Percentiles rank a stretch among this genome's conserved stretches.
Evolutionary conservation across 2,113 vertebrate genomes (phyloP).

Genomic region (Melanerpes aurifrons): DNA sequence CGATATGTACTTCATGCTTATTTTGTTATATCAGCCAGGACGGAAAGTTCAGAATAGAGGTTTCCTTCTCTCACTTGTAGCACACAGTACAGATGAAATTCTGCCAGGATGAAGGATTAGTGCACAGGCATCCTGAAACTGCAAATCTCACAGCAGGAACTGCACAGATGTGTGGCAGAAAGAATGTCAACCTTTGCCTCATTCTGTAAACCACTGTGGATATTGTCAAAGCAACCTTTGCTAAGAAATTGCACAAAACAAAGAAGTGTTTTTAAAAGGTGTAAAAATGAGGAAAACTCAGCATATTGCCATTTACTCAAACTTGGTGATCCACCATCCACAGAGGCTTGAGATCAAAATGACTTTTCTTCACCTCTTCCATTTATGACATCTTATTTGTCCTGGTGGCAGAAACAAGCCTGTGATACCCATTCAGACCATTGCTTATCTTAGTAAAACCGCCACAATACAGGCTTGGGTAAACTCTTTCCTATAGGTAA

Average conservation of each 20-base stretch:
- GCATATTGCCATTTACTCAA: not conserved
- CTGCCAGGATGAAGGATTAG: not conserved
- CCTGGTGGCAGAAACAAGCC: not conserved
- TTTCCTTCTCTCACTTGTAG: not conserved
- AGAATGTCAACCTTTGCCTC: slow-evolving; percentile 13
- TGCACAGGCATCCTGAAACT: not conserved
- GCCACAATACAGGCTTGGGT: not conserved
- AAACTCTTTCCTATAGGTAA: not conserved
- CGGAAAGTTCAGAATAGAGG: not conserved
- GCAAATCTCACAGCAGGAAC: slow-evolving; percentile 13
- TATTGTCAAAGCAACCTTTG: not conserved
- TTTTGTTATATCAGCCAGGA: not conserved
- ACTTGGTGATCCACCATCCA: not conserved
- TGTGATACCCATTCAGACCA: not conserved
- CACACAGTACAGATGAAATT: not conserved
- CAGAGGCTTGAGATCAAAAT: not conserved
- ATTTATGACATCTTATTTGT: not conserved
- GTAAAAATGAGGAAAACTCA: not conserved
- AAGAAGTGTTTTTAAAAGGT: not conserved
- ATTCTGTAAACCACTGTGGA: not conserved
- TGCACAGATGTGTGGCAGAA: not conserved
- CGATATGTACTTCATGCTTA: not conserved
- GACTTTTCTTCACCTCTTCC: not conserved
- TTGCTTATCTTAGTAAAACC: not conserved
- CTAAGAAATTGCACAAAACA: not conserved